phyloP scores from a whole-genome alignment of 2,113 vertebrate species.

The Sphaerodactylus townsendi region DNA sequence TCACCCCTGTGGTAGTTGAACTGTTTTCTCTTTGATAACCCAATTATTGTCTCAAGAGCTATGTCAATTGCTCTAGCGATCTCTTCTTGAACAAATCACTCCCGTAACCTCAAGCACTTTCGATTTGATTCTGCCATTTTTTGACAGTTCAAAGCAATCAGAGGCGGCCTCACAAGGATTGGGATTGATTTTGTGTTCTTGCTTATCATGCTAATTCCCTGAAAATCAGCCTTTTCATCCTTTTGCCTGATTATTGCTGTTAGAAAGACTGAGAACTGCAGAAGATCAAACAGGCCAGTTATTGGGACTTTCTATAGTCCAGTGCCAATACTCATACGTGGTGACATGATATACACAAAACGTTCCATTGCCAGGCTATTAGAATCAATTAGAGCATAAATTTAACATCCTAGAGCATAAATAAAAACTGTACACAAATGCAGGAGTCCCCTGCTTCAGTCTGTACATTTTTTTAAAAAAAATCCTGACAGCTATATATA shows the following conservation, averaged over 20 bases:
- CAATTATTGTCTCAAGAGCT: slow-evolving; percentile 99
- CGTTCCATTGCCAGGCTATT: slow-evolving; percentile 40
- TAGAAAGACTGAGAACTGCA: slow-evolving; percentile 95
- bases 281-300: slow-evolving; percentile 86
- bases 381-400: slow-evolving; percentile 51
- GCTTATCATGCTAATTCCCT: slow-evolving; percentile 99
- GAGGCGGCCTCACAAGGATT: slow-evolving; percentile 98
- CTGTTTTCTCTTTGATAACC: slow-evolving; percentile 99
- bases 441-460: not conserved
- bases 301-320: slow-evolving; percentile 83
- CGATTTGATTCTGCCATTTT: slow-evolving; percentile 99
- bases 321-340: slow-evolving; percentile 63
- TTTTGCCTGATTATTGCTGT: slow-evolving; percentile 96
- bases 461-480: slow-evolving; percentile 39
- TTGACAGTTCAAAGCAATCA: slow-evolving; percentile 99
- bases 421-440: slow-evolving; percentile 15
- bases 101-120: slow-evolving; percentile 99
- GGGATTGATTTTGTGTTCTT: slow-evolving; percentile 99
- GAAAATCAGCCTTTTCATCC: slow-evolving; percentile 99
- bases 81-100: slow-evolving; percentile 99
- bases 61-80: slow-evolving; percentile 99
- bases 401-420: slow-evolving; percentile 16
- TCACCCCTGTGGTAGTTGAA: slow-evolving; percentile 99
- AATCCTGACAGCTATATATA: not conserved
- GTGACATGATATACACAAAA: slow-evolving; percentile 69